Evolutionary conservation across 2,113 vertebrate genomes (phyloP).

Genomic region (Echinops telfairi): DNA sequence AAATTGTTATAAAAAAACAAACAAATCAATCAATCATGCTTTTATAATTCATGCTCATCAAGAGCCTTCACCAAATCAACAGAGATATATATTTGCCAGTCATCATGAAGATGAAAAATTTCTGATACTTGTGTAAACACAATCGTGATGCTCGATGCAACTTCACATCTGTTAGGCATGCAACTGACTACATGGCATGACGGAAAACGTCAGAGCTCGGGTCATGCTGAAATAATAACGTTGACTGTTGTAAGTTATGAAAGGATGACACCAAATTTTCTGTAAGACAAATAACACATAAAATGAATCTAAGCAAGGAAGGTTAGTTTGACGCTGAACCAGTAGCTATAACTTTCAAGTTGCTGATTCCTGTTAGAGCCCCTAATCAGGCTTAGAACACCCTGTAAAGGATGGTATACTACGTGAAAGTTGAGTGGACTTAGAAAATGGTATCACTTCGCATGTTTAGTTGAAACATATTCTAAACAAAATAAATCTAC

Average conservation of each 20-base stretch:
- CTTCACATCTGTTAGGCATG: constrained; percentile 50
- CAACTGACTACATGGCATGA: constrained; percentile 51
- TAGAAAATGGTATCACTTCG: not conserved
- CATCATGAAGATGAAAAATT: constrained; percentile 60
- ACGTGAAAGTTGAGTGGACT: accelerated
- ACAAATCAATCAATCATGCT: constrained; percentile 49
- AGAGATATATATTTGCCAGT: constrained; percentile 41
- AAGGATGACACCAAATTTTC: not conserved
- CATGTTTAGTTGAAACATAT: not conserved
- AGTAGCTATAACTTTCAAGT: not conserved
- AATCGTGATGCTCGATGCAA: constrained; percentile 58
- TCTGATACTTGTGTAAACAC: constrained; percentile 44
- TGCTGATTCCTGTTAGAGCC: not conserved
- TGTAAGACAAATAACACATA: constrained; percentile 9
- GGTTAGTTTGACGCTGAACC: not conserved
- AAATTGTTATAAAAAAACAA: not conserved
- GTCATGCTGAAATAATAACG: constrained; percentile 42
- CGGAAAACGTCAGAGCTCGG: constrained; percentile 50
- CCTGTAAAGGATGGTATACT: not conserved
- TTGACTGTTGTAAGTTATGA: constrained; percentile 44
- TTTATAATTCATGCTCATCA: constrained; percentile 59
- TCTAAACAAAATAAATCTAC: not conserved
- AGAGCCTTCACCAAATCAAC: constrained; percentile 36
- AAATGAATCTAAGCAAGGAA: not conserved
- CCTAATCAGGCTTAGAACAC: not conserved